A percentile compares a stretch with the other conserved stretches of the same genome.
Evolutionary conservation across 2,888 invertebrate genomes (phyloP).

Genomic region (Cerastoderma edule): DNA sequence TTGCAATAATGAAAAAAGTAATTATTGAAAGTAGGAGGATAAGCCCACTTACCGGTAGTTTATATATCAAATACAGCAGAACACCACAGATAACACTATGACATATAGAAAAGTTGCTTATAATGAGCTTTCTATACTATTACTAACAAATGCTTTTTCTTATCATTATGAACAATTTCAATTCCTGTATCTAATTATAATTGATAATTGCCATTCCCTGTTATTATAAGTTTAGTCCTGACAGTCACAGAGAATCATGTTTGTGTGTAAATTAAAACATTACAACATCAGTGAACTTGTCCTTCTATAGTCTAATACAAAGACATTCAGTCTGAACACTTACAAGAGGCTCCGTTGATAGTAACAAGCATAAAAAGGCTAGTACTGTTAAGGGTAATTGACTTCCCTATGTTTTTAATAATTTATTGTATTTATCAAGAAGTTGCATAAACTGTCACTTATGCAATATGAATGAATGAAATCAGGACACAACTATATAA

Average conservation of each 20-base stretch:
- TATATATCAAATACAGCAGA: too few species aligned
- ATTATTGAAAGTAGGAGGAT: neutral
- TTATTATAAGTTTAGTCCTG: neutral
- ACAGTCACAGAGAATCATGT: neutral
- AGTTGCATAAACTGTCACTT: too few species aligned
- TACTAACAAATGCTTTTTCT: neutral
- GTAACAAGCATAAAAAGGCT: too few species aligned
- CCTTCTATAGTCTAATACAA: neutral
- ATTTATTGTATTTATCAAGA: too few species aligned
- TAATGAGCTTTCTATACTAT: neutral
- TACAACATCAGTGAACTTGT: neutral
- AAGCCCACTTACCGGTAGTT: too few species aligned
- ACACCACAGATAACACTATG: conserved; percentile 6
- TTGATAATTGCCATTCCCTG: neutral
- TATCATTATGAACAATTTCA: neutral
- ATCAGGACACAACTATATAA: too few species aligned
- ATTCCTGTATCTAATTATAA: neutral
- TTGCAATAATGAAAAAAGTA: conserved; percentile 1
- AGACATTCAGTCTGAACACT: too few species aligned
- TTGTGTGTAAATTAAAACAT: neutral
- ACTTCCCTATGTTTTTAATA: too few species aligned
- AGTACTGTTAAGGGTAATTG: too few species aligned
- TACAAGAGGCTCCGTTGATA: too few species aligned
- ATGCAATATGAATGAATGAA: too few species aligned
- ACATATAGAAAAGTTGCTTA: neutral